These are phyloP conservation scores for Enteromius mattozi DNA, from an alignment of 2,797 vertebrate genomes.

Conservation along the genomic window DNA sequence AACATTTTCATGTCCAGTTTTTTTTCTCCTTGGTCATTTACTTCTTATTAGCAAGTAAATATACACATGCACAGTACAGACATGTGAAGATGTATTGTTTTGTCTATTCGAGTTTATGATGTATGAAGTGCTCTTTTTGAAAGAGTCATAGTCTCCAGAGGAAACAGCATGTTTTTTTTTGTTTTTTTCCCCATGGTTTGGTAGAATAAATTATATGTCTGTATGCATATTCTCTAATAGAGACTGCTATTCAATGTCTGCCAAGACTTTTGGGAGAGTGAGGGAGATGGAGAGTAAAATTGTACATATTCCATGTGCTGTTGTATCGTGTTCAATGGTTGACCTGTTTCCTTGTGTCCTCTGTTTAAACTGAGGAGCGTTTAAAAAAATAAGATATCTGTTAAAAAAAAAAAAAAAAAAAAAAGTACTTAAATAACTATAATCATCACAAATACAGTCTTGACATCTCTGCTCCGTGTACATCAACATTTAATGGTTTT, in stretches of 20 bases:
- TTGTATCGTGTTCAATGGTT: constrained; percentile 62
- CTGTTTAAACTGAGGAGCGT: constrained; percentile 54
- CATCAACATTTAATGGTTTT: constrained; percentile 39
- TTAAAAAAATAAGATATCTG: constrained; percentile 62
- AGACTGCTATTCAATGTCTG: constrained; percentile 44
- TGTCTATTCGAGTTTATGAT: constrained; percentile 23
- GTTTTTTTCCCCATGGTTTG: constrained; percentile 12
- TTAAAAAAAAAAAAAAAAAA: constrained; percentile 44
- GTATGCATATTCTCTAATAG: constrained; percentile 51
- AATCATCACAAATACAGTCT: constrained; percentile 54
- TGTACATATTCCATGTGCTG: constrained; percentile 62
- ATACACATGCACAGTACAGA: constrained; percentile 32
- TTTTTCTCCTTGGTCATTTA: constrained; percentile 12
- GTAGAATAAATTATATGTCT: constrained; percentile 44
- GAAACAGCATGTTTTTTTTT: constrained; percentile 15
- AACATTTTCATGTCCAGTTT: constrained; percentile 6
- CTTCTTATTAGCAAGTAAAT: constrained; percentile 28
- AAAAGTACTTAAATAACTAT: constrained; percentile 67
- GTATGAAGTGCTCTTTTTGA: constrained; percentile 28
- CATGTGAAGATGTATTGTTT: constrained; percentile 43
- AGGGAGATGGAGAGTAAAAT: constrained; percentile 43
- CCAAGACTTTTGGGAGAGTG: constrained; percentile 37
- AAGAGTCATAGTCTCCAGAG: constrained; percentile 32
- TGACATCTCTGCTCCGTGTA: constrained; percentile 51
- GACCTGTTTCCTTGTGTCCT: constrained; percentile 58